Conservation (phyloP, 35 echinoderm and acorn worm species). For the Stichopus chloronotus region DNA sequence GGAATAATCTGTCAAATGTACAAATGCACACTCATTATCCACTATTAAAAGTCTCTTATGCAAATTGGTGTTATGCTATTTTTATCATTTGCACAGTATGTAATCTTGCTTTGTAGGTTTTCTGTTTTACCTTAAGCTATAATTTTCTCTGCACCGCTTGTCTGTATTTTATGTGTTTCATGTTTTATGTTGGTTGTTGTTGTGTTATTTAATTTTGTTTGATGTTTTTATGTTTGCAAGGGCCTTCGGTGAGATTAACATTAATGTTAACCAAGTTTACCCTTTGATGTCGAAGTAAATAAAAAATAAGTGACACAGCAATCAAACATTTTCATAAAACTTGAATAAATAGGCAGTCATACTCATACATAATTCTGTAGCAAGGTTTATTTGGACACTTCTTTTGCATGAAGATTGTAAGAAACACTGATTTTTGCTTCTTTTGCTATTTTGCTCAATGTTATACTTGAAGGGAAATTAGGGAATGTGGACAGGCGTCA, state of each 20-base stretch:
- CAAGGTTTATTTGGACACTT: no score
- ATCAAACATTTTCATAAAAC: no score
- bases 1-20: not conserved
- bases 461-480: no score
- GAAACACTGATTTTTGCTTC: no score
- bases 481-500: no score
- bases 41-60: not conserved
- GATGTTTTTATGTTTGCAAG: not conserved
- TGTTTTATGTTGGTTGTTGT: not conserved
- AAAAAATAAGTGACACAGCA: no score
- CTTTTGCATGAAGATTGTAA: no score
- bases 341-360: no score
- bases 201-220: not conserved
- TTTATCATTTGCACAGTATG: not conserved
- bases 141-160: not conserved
- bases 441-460: no score
- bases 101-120: not conserved
- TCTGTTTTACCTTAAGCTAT: not conserved
- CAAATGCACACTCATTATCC: no score
- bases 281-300: not conserved
- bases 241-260: not conserved
- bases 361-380: no score
- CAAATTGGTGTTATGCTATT: not conserved
- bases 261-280: conserved; percentile 5
- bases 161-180: not conserved